phyloP scores from a whole-genome alignment of 1,140 invertebrate genomes.

The Drosophila equinoxialis region DNA sequence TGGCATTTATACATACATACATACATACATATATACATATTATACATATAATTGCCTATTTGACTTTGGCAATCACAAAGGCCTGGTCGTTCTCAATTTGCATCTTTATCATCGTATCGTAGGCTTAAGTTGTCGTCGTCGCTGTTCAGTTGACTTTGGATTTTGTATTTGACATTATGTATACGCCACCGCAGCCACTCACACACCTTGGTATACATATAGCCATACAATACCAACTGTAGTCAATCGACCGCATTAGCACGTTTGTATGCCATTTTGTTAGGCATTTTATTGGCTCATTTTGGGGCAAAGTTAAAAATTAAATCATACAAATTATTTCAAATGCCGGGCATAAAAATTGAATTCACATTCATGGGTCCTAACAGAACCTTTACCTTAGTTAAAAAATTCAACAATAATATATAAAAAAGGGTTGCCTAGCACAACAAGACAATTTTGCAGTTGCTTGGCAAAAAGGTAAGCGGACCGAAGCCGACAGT shows the following conservation, averaged over 20 bases:
- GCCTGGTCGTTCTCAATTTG: constrained; percentile 12
- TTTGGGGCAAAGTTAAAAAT: constrained; percentile 61
- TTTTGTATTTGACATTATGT: constrained; percentile 42
- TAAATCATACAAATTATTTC: constrained; percentile 80
- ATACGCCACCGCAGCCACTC: constrained; percentile 46
- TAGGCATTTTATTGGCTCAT: constrained; percentile 68
- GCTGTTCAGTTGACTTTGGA: constrained; percentile 50
- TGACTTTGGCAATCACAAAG: constrained; percentile 65
- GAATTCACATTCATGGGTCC: constrained; percentile 63
- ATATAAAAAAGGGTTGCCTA: constrained; percentile 65
- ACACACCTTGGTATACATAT: constrained; percentile 4
- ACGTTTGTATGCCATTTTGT: constrained; percentile 48
- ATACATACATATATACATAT: background rate
- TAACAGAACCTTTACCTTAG: constrained; percentile 35
- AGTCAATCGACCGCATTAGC: constrained; percentile 60
- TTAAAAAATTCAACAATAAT: constrained; percentile 46
- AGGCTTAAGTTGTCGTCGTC: constrained; percentile 72
- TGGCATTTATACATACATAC: too few relatives aligned
- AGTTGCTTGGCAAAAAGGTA: constrained; percentile 79
- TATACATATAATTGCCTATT: constrained; percentile 65
- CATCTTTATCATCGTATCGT: constrained; percentile 16
- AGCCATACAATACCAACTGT: background rate
- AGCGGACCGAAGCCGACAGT: constrained; percentile 26
- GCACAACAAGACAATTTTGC: constrained; percentile 76
- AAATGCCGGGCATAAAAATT: constrained; percentile 65